phyloP scores from a whole-genome alignment of 2,888 invertebrate species.

The Pasiphila rectangulata region DNA sequence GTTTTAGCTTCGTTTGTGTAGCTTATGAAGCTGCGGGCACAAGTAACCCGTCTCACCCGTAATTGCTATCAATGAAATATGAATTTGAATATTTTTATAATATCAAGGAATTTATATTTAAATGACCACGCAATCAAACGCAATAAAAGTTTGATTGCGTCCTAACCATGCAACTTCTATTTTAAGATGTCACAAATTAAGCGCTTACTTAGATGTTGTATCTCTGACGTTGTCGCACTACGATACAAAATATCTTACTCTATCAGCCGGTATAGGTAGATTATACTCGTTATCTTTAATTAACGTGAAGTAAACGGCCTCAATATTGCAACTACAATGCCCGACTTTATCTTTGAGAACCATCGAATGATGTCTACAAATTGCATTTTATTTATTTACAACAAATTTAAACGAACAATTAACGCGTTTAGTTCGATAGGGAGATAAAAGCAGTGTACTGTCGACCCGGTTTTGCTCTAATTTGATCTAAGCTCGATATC shows the following conservation, averaged over 20 bases:
- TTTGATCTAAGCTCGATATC: background rate
- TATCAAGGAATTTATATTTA: no score
- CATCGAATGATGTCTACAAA: conserved; percentile 64
- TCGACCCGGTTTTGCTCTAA: background rate
- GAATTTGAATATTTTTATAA: no score
- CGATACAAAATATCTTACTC: conserved; percentile 30
- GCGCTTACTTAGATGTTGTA: conserved; percentile 16
- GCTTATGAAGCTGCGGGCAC: no score
- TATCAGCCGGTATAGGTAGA: conserved; percentile 20
- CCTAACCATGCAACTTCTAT: no score
- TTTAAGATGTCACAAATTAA: no score
- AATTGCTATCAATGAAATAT: no score
- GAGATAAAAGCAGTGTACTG: conserved; percentile 1
- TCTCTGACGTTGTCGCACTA: conserved; percentile 26
- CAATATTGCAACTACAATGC: conserved; percentile 60
- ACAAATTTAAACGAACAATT: conserved; percentile 62
- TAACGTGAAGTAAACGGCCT: conserved; percentile 61
- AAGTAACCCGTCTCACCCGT: no score
- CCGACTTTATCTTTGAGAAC: conserved; percentile 54
- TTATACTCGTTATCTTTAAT: conserved; percentile 60
- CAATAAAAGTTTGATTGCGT: no score
- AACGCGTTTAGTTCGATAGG: conserved; percentile 36
- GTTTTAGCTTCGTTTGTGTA: no score
- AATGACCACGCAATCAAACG: no score
- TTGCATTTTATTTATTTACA: conserved; percentile 62